Conservation (phyloP, 1,140 invertebrate species). For the Charaxes varanes region DNA sequence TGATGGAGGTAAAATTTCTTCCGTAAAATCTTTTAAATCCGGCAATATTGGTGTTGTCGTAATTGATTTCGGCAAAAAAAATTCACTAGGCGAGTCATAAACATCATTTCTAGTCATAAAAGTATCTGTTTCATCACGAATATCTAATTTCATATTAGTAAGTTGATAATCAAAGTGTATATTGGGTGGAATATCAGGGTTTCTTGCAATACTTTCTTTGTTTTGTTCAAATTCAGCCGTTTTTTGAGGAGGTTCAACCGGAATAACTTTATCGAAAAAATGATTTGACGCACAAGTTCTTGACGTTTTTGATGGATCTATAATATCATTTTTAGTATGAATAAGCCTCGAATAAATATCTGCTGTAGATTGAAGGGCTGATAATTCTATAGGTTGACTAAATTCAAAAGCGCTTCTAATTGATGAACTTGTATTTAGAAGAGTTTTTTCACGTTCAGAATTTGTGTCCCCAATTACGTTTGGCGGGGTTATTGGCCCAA, state of each 20-base stretch:
- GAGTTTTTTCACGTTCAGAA: no score
- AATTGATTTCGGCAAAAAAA: neutral
- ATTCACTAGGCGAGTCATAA: no score
- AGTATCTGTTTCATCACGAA: neutral
- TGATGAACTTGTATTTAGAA: no score
- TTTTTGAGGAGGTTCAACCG: neutral
- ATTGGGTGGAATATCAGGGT: neutral
- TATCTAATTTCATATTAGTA: neutral
- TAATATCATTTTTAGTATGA: no score
- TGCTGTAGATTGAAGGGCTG: no score
- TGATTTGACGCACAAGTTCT: no score
- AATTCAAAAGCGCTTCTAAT: neutral
- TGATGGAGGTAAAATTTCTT: conserved; percentile 1
- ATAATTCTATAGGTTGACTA: neutral
- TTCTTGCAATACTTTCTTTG: neutral
- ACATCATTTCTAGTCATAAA: neutral
- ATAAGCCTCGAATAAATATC: no score
- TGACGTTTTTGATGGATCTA: no score
- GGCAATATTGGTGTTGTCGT: neutral
- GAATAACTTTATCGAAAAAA: no score
- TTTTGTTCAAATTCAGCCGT: no score
- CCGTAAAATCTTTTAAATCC: neutral
- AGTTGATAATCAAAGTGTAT: neutral
- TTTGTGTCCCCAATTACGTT: no score
- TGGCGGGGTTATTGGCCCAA: no score